phyloP scores from a whole-genome alignment of 2,797 vertebrate species.

The Chelon auratus region DNA sequence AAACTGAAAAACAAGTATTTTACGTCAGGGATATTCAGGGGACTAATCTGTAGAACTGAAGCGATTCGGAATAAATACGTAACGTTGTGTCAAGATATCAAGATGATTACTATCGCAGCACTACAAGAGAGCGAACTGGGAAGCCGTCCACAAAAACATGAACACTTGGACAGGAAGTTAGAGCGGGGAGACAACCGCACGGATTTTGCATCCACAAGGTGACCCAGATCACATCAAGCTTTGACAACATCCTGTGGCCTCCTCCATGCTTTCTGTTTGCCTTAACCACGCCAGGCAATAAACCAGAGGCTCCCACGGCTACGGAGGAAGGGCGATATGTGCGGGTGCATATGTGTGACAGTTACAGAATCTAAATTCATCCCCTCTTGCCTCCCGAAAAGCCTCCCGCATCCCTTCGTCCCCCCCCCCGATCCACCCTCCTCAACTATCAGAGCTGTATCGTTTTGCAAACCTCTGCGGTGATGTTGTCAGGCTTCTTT shows the following conservation, averaged over 20 bases:
- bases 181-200: slow-evolving; percentile 1
- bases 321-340: slow-evolving; percentile 52
- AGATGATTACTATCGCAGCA: not conserved
- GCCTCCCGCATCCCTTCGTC: slow-evolving; percentile 56
- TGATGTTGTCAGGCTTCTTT: slow-evolving; percentile 83
- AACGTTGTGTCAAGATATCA: not conserved
- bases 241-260: slow-evolving; percentile 47
- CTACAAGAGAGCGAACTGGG: not conserved
- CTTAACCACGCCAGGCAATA: slow-evolving; percentile 47
- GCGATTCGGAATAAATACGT: not conserved
- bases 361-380: slow-evolving; percentile 77
- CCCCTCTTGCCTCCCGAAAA: slow-evolving; percentile 59
- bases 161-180: slow-evolving; percentile 15
- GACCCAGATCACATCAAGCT: slow-evolving; percentile 45
- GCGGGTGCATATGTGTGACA: slow-evolving; percentile 62
- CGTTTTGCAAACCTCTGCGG: slow-evolving; percentile 82
- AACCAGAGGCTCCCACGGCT: slow-evolving; percentile 59
- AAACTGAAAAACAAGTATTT: too few species aligned
- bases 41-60: too few species aligned
- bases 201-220: slow-evolving; percentile 32
- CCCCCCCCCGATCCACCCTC: slow-evolving; percentile 58
- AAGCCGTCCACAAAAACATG: slow-evolving; percentile 9
- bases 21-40: too few species aligned
- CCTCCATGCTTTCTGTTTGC: slow-evolving; percentile 52
- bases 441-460: slow-evolving; percentile 83